Evolutionary conservation across 2,113 vertebrate genomes (phyloP).

Genomic region (Scomber japonicus): DNA sequence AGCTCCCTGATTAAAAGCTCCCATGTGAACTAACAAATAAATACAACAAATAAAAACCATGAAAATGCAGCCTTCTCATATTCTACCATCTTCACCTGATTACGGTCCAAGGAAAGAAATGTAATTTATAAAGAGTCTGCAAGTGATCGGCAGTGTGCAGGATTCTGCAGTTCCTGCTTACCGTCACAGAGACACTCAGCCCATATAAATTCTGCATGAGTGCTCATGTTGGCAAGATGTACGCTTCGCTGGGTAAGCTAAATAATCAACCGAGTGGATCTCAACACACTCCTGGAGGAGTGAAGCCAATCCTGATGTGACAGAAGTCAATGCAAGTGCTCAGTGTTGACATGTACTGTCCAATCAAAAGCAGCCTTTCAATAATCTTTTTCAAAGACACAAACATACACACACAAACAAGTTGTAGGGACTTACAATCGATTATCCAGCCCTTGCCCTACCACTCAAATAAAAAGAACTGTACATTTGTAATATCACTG

Average conservation of each 20-base stretch:
- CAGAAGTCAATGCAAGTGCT: conserved; percentile 59
- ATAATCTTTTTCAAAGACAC: conserved; percentile 28
- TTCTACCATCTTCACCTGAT: background rate
- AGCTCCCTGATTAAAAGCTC: conserved; percentile 22
- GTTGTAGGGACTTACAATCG: conserved; percentile 19
- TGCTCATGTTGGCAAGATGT: conserved; percentile 21
- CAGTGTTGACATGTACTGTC: conserved; percentile 52
- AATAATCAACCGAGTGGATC: conserved; percentile 62
- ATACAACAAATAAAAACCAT: background rate
- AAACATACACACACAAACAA: background rate
- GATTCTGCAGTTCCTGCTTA: background rate
- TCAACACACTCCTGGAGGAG: conserved; percentile 47
- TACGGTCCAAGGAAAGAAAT: background rate
- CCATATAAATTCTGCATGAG: conserved; percentile 35
- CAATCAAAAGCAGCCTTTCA: conserved; percentile 37
- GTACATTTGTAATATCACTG: too few species aligned
- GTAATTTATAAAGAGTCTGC: conserved; percentile 6
- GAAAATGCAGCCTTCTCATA: background rate
- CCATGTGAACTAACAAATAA: conserved; percentile 11
- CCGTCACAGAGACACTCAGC: conserved; percentile 25
- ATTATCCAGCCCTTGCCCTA: conserved; percentile 8
- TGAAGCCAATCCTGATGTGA: conserved; percentile 50
- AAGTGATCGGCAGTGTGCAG: conserved; percentile 34
- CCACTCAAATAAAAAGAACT: too few species aligned
- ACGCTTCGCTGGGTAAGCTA: conserved; percentile 15